Percentiles rank a stretch among this genome's conserved stretches.
Evolutionary conservation across 2,113 vertebrate species (phyloP).

Genomic region (Rutilus rutilus): DNA sequence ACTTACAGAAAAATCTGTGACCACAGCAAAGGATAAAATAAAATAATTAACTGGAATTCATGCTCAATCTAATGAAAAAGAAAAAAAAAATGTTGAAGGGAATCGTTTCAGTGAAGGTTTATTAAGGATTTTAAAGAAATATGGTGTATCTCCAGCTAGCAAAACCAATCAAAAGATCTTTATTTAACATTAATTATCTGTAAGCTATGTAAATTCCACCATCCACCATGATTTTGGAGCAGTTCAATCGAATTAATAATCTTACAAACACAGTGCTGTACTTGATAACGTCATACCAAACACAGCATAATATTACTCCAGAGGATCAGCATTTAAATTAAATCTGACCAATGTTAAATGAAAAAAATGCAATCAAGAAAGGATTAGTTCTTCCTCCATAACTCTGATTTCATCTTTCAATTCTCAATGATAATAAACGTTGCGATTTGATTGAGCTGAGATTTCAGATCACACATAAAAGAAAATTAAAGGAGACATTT

Average conservation of each 20-base stretch:
- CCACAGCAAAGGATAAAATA: not conserved
- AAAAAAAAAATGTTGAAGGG: not conserved
- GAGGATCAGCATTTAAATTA: not conserved
- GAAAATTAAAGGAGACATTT: not conserved
- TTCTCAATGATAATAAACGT: not conserved
- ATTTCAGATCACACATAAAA: not conserved
- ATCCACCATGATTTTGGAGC: not conserved
- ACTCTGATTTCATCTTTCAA: conserved; percentile 1
- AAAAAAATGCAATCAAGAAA: not conserved
- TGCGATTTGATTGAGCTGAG: not conserved
- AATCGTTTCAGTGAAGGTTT: not conserved
- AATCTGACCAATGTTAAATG: not conserved
- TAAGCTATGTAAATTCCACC: not conserved
- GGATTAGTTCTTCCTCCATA: not conserved
- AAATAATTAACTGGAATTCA: not conserved
- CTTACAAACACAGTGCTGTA: not conserved
- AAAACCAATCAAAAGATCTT: not conserved
- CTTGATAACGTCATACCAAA: not conserved
- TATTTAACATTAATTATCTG: not conserved
- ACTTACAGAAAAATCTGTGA: not conserved
- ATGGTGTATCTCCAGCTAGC: not conserved
- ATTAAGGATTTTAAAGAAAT: not conserved
- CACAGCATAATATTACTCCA: not conserved
- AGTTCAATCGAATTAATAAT: not conserved
- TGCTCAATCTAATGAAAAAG: not conserved